Evolutionary conservation across 2,797 vertebrate genomes (phyloP), one percentile per base, ranked within the genome.

Genomic region (Leuciscus waleckii): DNA sequence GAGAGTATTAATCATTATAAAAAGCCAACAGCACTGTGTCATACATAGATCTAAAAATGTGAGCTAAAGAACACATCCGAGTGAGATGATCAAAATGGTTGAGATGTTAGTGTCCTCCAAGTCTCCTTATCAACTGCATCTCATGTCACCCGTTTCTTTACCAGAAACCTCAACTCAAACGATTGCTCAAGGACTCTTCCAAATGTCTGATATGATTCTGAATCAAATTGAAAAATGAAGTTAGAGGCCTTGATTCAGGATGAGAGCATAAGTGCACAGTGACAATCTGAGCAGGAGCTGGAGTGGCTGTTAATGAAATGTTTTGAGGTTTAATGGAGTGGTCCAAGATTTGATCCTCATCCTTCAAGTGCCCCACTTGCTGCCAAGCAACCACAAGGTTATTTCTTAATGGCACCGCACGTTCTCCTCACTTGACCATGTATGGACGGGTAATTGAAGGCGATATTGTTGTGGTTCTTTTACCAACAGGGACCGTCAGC

Each of bases 1-100:
- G 67, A 68, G 65, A 88, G 92, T 89, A 94, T 94, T 92, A 93
- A 93, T 94, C 92, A 91, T 93, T 84, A 91, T 93, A 91, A 92
- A 91, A 90, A 90, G 87, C 91, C 90, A 93, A 89, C 81, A 87
- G 83, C 73, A 71, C 73, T 77, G 82, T 88, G 81, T 88, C 90
- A 89, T 88, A 78, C 85, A 61, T 87, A 43, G 81, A 90, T 87
- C 87, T 90, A 92, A 92, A 91, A 88, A 86, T 73, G 81, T 82
- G 14, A 85, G 85, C 80, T 79, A 73, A 85, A 82, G 79, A 82
- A 84, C 81, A 43, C 35, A 14, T 46, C 21, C 16, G 26, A 83
- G 73, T 70, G 78, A 81, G 75, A 82, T 75, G 75, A 84, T 79
- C 74, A 78, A 78, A 61, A 37, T 4, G n/a, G 63, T 11, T 61